These are phyloP conservation scores for Eurosta solidaginis DNA, from an alignment of 1,140 invertebrate genomes.

Conservation along the genomic window DNA sequence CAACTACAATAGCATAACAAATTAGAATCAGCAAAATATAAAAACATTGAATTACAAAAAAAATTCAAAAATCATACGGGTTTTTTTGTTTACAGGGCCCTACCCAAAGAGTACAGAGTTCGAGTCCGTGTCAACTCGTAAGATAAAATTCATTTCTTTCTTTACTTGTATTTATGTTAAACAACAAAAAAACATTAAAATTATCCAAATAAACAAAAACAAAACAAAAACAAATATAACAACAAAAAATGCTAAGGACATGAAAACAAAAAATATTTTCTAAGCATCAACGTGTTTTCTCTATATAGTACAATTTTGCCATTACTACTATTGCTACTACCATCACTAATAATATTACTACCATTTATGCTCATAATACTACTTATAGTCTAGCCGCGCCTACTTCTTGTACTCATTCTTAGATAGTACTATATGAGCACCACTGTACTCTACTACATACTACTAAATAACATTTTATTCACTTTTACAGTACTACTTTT, in stretches of 20 bases:
- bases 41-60: slow-evolving; percentile 15
- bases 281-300: slow-evolving; percentile 24
- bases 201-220: background rate
- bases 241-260: background rate
- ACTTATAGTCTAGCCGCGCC: background rate
- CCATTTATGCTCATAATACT: background rate
- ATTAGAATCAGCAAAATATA: background rate
- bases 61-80: slow-evolving; percentile 59
- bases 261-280: background rate
- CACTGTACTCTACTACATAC: background rate
- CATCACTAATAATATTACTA: background rate
- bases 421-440: background rate
- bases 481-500: background rate
- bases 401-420: background rate
- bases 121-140: slow-evolving; percentile 78
- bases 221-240: slow-evolving; percentile 15
- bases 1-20: slow-evolving; percentile 6
- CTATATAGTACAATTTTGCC: slow-evolving; percentile 13
- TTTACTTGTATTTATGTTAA: slow-evolving; percentile 30
- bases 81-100: slow-evolving; percentile 76
- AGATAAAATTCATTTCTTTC: slow-evolving; percentile 56
- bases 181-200: slow-evolving; percentile 19
- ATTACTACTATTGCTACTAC: slow-evolving; percentile 5
- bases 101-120: slow-evolving; percentile 75
- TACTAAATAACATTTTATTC: background rate